These are phyloP conservation scores for Artemisiospiza belli DNA, from an alignment of 2,113 vertebrate species.

Conservation along the genomic window DNA sequence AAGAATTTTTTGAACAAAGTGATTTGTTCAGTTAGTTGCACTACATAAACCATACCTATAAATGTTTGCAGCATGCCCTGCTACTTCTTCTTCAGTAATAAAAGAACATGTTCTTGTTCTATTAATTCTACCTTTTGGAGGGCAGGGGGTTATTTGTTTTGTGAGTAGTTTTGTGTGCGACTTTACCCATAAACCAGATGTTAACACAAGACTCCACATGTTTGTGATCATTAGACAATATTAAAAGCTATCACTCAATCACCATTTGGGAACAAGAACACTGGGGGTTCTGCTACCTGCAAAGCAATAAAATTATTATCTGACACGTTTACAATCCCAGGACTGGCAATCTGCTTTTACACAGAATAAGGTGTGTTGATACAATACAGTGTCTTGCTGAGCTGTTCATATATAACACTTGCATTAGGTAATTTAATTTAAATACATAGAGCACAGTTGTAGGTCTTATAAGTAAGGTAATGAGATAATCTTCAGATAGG, in stretches of 20 bases:
- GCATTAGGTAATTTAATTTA: slow-evolving; percentile 76
- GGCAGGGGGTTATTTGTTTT: slow-evolving; percentile 21
- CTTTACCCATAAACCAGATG: slow-evolving; percentile 69
- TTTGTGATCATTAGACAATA: slow-evolving; percentile 71
- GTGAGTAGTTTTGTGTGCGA: not conserved
- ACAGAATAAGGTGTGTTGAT: slow-evolving; percentile 23
- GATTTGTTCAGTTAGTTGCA: not conserved
- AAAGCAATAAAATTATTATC: slow-evolving; percentile 71
- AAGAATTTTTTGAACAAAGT: not conserved
- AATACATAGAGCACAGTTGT: slow-evolving; percentile 40
- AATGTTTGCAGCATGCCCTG: not conserved
- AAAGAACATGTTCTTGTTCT: slow-evolving; percentile 32
- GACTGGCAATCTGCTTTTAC: slow-evolving; percentile 64
- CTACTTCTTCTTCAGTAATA: slow-evolving; percentile 35
- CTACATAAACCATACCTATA: slow-evolving; percentile 10
- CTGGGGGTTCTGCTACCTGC: slow-evolving; percentile 64
- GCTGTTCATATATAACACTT: slow-evolving; percentile 63
- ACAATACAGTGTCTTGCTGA: slow-evolving; percentile 57
- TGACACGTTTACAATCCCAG: slow-evolving; percentile 65
- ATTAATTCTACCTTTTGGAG: slow-evolving; percentile 54
- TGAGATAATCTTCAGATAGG: not conserved
- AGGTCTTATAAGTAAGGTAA: slow-evolving; percentile 11
- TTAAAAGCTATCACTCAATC: slow-evolving; percentile 65
- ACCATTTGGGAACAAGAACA: slow-evolving; percentile 53
- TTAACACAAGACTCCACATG: slow-evolving; percentile 53